Conservation (phyloP, 30 jellyfish, hydroid and myxozoan species). For the Morbakka virulenta region DNA sequence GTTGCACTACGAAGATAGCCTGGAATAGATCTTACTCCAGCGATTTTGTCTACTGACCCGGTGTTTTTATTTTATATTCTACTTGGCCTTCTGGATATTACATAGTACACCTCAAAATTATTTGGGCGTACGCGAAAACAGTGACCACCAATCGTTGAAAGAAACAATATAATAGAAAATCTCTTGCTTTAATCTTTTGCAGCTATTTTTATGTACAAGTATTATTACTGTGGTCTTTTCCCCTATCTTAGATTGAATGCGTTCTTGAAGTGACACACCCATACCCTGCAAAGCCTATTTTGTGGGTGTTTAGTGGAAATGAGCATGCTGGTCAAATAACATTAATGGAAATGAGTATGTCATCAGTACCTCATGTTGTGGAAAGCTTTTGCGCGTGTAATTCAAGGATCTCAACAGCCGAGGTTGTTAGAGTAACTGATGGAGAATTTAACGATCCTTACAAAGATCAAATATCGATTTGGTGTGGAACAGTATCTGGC, state of each 20-base stretch:
- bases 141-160: no score
- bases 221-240: neutral
- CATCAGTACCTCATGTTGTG: conserved; percentile 67
- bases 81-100: no score
- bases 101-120: no score
- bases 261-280: conserved; percentile 66
- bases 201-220: neutral
- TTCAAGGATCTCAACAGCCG: conserved; percentile 89
- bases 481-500: conserved; percentile 98
- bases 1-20: no score
- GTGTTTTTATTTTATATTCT: no score
- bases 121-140: no score
- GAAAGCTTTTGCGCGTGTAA: conserved; percentile 85
- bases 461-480: conserved; percentile 27
- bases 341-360: conserved; percentile 80
- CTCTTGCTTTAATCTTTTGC: no score
- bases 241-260: conserved; percentile 63
- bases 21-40: no score
- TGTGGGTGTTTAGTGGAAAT: conserved; percentile 91
- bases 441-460: conserved; percentile 31
- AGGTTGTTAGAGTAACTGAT: conserved; percentile 47
- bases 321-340: conserved; percentile 92
- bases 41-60: no score
- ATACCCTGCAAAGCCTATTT: conserved; percentile 52
- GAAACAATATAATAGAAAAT: no score